Percentiles rank a stretch among this genome's conserved stretches.
Conservation (phyloP, 2,888 invertebrate species). For the Mesorhabditis spiculigera region DNA sequence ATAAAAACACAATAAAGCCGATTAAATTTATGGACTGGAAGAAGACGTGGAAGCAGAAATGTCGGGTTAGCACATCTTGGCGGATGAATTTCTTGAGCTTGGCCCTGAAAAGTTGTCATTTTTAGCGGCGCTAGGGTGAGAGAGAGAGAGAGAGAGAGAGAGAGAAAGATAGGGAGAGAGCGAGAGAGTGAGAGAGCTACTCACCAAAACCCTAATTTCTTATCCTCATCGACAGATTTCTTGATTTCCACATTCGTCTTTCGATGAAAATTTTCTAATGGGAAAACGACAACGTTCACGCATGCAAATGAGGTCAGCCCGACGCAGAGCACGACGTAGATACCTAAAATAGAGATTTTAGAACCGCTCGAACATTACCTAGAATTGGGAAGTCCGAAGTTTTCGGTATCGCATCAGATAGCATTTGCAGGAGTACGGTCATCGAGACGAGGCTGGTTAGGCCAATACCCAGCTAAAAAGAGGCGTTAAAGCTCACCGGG, state of each 20-base stretch:
- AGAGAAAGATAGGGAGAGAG: too few relatives aligned
- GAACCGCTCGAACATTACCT: too few relatives aligned
- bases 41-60: background rate
- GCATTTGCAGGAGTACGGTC: background rate
- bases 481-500: too few relatives aligned
- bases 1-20: conserved; percentile 4
- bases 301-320: background rate
- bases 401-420: background rate
- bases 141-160: too few relatives aligned
- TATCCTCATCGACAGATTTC: background rate
- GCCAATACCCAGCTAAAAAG: background rate
- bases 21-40: background rate
- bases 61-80: background rate
- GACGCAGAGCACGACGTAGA: background rate
- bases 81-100: background rate
- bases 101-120: background rate
- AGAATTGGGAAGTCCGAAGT: background rate
- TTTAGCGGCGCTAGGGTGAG: too few relatives aligned
- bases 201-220: background rate
- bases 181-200: background rate
- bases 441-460: background rate
- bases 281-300: background rate
- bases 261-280: background rate
- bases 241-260: background rate
- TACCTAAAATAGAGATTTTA: background rate